Percentiles rank a stretch among this genome's conserved stretches.
Evolutionary conservation across 2,797 vertebrate species (phyloP).

Genomic region (Yasuhikotakia modesta): DNA sequence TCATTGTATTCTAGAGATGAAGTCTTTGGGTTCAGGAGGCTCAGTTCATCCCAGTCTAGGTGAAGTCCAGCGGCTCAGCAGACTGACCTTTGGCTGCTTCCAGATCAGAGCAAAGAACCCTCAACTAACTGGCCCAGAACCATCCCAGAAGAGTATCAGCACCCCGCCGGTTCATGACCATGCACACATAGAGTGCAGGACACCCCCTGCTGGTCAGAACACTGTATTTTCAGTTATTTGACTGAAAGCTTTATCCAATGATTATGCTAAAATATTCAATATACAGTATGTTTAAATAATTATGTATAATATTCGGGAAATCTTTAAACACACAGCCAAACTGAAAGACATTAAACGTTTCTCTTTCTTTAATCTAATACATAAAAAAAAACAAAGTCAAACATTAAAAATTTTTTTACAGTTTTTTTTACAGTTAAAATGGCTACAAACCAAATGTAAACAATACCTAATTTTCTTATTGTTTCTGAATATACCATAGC

Average conservation of each 20-base stretch:
- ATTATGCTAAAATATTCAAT: background rate
- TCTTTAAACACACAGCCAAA: no score
- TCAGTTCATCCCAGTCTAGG: slow-evolving; percentile 66
- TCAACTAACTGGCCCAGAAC: slow-evolving; percentile 80
- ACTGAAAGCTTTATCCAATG: background rate
- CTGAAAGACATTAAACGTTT: no score
- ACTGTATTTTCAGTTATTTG: background rate
- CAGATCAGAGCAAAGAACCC: slow-evolving; percentile 88
- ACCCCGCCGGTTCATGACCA: no score
- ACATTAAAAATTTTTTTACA: no score
- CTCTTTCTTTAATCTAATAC: no score
- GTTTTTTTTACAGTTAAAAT: no score
- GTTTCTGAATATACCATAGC: background rate
- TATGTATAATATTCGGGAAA: no score
- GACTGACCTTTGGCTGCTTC: slow-evolving; percentile 94
- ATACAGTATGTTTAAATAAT: no score
- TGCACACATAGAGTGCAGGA: slow-evolving; percentile 50
- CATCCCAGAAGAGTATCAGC: no score
- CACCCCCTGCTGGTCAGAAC: slow-evolving; percentile 52
- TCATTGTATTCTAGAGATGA: slow-evolving; percentile 66
- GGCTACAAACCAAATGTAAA: no score
- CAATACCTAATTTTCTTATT: no score
- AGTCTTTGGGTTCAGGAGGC: slow-evolving; percentile 53
- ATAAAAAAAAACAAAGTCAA: no score
- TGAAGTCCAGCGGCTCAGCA: slow-evolving; percentile 89